phyloP scores from a whole-genome alignment of 1,140 invertebrate species.

The Bombus affinis region DNA sequence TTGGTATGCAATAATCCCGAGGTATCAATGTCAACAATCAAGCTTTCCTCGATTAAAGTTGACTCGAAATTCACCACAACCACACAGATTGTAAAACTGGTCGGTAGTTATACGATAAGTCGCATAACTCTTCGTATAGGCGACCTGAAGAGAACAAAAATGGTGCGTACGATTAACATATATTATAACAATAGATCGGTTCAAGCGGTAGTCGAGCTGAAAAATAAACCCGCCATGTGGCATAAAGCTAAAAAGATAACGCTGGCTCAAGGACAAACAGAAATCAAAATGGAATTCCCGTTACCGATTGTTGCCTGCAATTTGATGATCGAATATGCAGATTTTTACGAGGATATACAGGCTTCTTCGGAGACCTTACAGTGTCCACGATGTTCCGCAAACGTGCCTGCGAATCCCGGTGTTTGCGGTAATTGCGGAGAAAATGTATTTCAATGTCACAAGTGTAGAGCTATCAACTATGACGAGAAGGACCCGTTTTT shows the following conservation, averaged over 20 bases:
- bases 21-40: slow-evolving; percentile 95
- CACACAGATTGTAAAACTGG: slow-evolving; percentile 98
- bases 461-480: slow-evolving; percentile 99
- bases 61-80: slow-evolving; percentile 99
- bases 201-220: slow-evolving; percentile 97
- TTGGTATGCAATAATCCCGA: slow-evolving; percentile 99
- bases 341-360: slow-evolving; percentile 96
- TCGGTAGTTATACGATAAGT: slow-evolving; percentile 97
- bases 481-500: slow-evolving; percentile 99
- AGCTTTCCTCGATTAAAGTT: slow-evolving; percentile 95
- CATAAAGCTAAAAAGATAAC: slow-evolving; percentile 97
- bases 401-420: slow-evolving; percentile 97
- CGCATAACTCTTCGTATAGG: slow-evolving; percentile 96
- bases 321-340: slow-evolving; percentile 99
- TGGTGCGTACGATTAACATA: slow-evolving; percentile 97
- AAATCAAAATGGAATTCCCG: slow-evolving; percentile 97
- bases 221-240: slow-evolving; percentile 97
- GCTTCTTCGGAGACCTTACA: slow-evolving; percentile 94
- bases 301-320: slow-evolving; percentile 98
- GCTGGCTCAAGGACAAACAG: slow-evolving; percentile 95
- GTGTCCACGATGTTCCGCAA: slow-evolving; percentile 97
- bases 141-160: slow-evolving; percentile 97
- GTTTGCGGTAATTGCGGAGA: slow-evolving; percentile 99
- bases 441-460: slow-evolving; percentile 99
- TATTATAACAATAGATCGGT: slow-evolving; percentile 98